Conservation (phyloP, 2,113 vertebrate species). For the Irena cyanogastra region DNA sequence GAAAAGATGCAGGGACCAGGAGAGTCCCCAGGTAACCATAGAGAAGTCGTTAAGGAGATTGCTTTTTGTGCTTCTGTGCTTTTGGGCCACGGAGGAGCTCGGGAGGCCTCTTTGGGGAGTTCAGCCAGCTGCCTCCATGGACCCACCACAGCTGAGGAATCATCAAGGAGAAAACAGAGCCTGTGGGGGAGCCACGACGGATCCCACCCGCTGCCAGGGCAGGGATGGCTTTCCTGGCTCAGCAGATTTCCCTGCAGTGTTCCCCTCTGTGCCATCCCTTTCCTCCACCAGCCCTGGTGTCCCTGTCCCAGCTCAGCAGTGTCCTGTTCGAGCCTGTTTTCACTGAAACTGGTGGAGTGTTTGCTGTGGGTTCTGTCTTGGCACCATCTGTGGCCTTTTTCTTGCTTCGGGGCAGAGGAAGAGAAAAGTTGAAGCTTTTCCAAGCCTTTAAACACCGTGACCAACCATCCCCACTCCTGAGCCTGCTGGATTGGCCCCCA, state of each 20-base stretch:
- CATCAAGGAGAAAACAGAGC: not conserved
- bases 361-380: not conserved
- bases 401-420: not conserved
- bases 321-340: not conserved
- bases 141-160: not conserved
- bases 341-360: not conserved
- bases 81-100: not conserved
- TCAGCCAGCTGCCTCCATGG: not conserved
- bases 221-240: not conserved
- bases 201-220: not conserved
- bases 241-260: not conserved
- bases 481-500: not conserved
- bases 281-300: not conserved
- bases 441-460: not conserved
- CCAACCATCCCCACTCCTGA: not conserved
- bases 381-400: not conserved
- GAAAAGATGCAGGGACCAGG: not conserved
- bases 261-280: not conserved
- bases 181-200: fast-evolving
- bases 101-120: not conserved
- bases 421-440: not conserved
- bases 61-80: not conserved
- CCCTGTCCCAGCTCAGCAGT: not conserved
- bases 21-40: not conserved
- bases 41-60: not conserved